Base-by-base conservation (phyloP, 2,113 vertebrate genomes). In the Periophthalmodon schlosseri region DNA sequence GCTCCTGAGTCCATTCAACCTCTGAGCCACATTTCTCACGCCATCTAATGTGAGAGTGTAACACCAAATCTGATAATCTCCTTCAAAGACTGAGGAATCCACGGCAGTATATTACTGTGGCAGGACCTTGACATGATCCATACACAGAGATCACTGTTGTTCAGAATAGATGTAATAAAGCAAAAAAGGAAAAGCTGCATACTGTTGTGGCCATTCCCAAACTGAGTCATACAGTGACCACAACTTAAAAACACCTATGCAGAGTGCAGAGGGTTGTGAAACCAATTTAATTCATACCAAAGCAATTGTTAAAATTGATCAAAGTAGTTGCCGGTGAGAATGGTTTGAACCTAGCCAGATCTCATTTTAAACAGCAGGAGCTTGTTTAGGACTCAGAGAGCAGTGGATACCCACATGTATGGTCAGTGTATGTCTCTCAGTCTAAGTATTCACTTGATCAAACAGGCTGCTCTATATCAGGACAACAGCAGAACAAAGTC, bases 381-480 rank as follows among this genome's bases (percentile, higher is more conserved):
- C 68, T 44, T 44, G 39, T 10, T 5, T 8, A 44, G 39, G 39
- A 44, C 60, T 73, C 5, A 58, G 63, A 60, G 20, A 66, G 80
- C 71, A 80, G 28, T 60, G 78, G 69, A 81, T 78, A 86, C 7
- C 10, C 90, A 88, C 87, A 83, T 72, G 86, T 87, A 10, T 44
- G 39, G 39, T 89, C 73, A 56, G 54, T 89, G 82, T 92, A 87
- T 81, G 73, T 86, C 78, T 88, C 84, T 91, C 84, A 89, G 39
- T 44, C 39, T 90, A 86, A 65, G 90, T 92, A 90, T 93, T 91
- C 90, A 90, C 91, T 89, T 91, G 75, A 88, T 89, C 83, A 88
- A 91, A 91, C 67, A 47, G 74, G 80, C 82, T 90, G 89, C 76
- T 87, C 73, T 61, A 86, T 82, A 89, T 88, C 88, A 91, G 82